Evolutionary conservation across 2,113 vertebrate genomes (phyloP).

Genomic region (Laticauda laticaudata): DNA sequence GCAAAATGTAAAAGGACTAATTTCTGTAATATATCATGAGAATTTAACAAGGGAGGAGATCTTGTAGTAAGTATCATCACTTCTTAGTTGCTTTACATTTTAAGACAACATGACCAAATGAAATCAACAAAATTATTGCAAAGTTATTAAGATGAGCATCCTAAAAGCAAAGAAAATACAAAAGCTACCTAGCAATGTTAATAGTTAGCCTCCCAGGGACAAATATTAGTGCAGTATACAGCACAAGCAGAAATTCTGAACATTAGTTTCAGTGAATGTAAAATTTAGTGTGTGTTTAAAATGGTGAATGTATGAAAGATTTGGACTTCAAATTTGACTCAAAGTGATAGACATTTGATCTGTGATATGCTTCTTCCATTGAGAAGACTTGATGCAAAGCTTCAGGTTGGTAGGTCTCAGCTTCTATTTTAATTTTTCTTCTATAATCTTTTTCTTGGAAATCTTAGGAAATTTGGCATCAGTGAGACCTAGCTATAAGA

Average conservation of each 20-base stretch:
- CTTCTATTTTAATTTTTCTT: not conserved
- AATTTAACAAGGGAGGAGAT: not conserved
- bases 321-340: not conserved
- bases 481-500: not conserved
- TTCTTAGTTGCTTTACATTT: not conserved
- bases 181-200: not conserved
- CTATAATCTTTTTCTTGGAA: not conserved
- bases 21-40: not conserved
- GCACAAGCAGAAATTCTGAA: not conserved
- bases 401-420: not conserved
- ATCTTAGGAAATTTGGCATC: not conserved
- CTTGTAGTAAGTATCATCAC: not conserved
- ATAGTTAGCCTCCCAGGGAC: not conserved
- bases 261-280: not conserved
- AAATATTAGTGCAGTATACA: not conserved
- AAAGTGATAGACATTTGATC: not conserved
- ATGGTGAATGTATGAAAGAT: not conserved
- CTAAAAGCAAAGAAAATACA: not conserved
- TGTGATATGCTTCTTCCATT: not conserved
- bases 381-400: not conserved
- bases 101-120: not conserved
- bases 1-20: not conserved
- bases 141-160: not conserved
- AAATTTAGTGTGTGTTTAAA: not conserved
- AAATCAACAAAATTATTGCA: not conserved